A percentile compares a stretch with the other conserved stretches of the same genome.
These are phyloP conservation scores for Pseudotriccus pelzelni DNA, from an alignment of 2,797 vertebrate species.

Conservation along the genomic window DNA sequence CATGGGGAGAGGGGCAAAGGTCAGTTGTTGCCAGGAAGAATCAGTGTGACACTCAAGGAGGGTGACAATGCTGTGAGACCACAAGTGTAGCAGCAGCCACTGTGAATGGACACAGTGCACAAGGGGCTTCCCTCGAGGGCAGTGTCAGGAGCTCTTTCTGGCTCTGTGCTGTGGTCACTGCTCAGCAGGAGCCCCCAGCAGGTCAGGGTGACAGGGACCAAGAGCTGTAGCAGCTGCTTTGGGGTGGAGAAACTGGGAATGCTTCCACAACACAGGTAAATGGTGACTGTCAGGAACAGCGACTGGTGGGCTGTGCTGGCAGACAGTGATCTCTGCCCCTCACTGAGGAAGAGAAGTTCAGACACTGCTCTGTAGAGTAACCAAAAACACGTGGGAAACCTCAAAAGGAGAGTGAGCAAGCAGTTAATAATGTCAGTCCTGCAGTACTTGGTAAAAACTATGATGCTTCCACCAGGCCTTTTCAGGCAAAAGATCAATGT, in stretches of 20 bases:
- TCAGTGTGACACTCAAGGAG: not conserved
- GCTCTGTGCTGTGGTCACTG: rapidly evolving
- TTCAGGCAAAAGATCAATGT: not conserved
- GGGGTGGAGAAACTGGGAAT: not conserved
- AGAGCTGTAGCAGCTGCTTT: not conserved
- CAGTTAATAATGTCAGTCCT: not conserved
- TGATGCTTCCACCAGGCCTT: not conserved
- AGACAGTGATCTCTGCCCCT: not conserved
- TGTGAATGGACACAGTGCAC: not conserved
- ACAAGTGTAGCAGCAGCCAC: not conserved
- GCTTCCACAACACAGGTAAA: not conserved
- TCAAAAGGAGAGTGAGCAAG: not conserved
- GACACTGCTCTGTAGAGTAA: not conserved
- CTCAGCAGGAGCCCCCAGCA: not conserved
- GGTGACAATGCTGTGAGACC: not conserved
- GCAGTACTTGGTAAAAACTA: not conserved
- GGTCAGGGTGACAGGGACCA: rapidly evolving
- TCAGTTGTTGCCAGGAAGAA: not conserved
- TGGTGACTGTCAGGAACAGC: not conserved
- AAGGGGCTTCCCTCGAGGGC: not conserved
- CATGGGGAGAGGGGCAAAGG: not conserved
- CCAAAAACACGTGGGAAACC: not conserved
- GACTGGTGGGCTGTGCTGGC: not conserved
- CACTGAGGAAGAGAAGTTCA: not conserved
- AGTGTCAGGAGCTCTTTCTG: not conserved